Base-by-base conservation (phyloP, 2,888 invertebrate species). In the Sinodicranocentrus sp. region DNA sequence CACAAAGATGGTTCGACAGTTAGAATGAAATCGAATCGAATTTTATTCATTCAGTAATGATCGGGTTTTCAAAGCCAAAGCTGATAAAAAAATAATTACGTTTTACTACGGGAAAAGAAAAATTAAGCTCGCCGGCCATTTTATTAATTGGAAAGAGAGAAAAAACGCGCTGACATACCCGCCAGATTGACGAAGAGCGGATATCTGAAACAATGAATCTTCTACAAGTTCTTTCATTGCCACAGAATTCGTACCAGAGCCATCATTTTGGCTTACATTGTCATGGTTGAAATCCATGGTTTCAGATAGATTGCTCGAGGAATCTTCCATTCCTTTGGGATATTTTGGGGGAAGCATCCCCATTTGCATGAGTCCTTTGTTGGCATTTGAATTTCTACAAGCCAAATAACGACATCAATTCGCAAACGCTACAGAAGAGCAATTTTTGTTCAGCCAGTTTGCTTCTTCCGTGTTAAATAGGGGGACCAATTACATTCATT, bases 301-400 rank as follows among this genome's bases (percentile, higher is more conserved):
- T 25, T 73, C 80, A n/a, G 65, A 25, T 2, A 67, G 21, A 17
- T 71, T 80, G 17, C 67, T 67, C 8, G 63, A 70, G 0, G 77
- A 70, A 21, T 83, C 83, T 80, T 86, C 85, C 78, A 84, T 79
- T 13, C 85, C 86, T 28, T 73, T 84, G 1, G 85, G 86, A 73
- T 88, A 90, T 73, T 89, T 89, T 13, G 90, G 90, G 13, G 90
- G 90, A 52, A 90, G 88, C 89, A 90, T 90, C 21, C 90, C 91
- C 85, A 90, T 90, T 85, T 90, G 90, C 89, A 90, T 86, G 17
- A 90, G 89, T 5, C 87, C 85, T 25, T 78, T 72, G 43, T 21
- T 63, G 2, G 73, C 33, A 26, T 26, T 72, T 8, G 75, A 65
- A 44, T 44, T 59, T 15, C 80, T 82, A 13, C 25, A 43, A 48